Conservation (phyloP, 2,797 vertebrate genomes). For the Microctenopoma lineatum region DNA sequence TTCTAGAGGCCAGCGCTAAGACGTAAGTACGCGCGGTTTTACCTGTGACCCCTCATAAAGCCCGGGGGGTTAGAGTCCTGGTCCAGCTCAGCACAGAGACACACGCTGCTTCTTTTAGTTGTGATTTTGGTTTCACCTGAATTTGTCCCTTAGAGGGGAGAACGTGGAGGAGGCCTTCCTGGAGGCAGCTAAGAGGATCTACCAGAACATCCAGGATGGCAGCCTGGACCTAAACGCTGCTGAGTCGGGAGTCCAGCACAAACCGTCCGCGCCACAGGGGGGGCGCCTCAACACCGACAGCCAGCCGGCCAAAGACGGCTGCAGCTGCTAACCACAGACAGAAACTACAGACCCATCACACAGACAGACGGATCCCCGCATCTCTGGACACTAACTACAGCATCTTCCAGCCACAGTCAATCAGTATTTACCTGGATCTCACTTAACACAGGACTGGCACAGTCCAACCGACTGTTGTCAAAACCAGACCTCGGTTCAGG, state of each 20-base stretch:
- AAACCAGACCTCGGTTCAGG: neutral
- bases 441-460: neutral
- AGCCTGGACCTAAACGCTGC: conserved; percentile 98
- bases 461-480: neutral
- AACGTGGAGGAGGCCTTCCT: conserved; percentile 97
- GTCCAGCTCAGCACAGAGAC: too few species aligned
- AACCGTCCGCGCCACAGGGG: conserved; percentile 93
- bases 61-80: too few species aligned
- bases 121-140: neutral
- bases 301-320: conserved; percentile 95
- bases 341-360: conserved; percentile 28
- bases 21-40: conserved; percentile 87
- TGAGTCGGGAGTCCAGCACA: conserved; percentile 96
- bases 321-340: conserved; percentile 90
- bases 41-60: too few species aligned
- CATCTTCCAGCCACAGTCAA: conserved; percentile 10
- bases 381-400: conserved; percentile 18
- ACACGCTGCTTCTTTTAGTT: too few species aligned
- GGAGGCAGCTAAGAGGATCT: conserved; percentile 98
- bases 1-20: conserved; percentile 97
- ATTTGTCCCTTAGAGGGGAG: conserved; percentile 86
- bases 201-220: conserved; percentile 98
- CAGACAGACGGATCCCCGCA: conserved; percentile 21
- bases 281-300: conserved; percentile 92
- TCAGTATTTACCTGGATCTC: conserved; percentile 11